These are phyloP conservation scores for Mionectes macconnelli DNA, from an alignment of 2,113 vertebrate genomes.

Conservation along the genomic window DNA sequence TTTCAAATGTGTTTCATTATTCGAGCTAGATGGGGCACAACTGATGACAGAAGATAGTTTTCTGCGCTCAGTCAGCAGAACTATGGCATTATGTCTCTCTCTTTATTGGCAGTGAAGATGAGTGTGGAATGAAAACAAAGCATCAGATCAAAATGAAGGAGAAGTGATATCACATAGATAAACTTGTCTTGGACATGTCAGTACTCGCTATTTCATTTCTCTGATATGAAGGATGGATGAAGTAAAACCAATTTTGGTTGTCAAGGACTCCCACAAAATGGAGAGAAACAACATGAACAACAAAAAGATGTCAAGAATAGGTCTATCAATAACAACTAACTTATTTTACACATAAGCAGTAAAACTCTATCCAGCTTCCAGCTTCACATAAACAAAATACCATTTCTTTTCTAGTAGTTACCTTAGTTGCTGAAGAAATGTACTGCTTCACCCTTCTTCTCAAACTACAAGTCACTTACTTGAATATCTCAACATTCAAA, in stretches of 20 bases:
- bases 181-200: conserved; percentile 62
- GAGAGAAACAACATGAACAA: conserved; percentile 38
- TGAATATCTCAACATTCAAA: conserved; percentile 13
- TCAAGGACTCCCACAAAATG: conserved; percentile 62
- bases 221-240: conserved; percentile 60
- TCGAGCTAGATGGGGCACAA: neutral
- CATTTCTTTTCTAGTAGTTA: conserved; percentile 38
- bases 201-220: conserved; percentile 37
- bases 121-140: conserved; percentile 46
- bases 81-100: neutral
- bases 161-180: conserved; percentile 42
- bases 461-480: conserved; percentile 11
- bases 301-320: conserved; percentile 60
- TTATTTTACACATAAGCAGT: conserved; percentile 52
- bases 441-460: conserved; percentile 13
- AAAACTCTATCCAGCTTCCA: conserved; percentile 43
- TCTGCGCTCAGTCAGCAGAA: neutral
- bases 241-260: conserved; percentile 68
- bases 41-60: neutral
- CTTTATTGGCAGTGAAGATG: conserved; percentile 8
- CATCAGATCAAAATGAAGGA: conserved; percentile 53
- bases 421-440: conserved; percentile 40
- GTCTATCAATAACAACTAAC: conserved; percentile 67
- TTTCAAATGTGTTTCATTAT: neutral
- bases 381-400: conserved; percentile 60